phyloP scores from a whole-genome alignment of 1,140 invertebrate genomes.

The Nasonia longicornis region DNA sequence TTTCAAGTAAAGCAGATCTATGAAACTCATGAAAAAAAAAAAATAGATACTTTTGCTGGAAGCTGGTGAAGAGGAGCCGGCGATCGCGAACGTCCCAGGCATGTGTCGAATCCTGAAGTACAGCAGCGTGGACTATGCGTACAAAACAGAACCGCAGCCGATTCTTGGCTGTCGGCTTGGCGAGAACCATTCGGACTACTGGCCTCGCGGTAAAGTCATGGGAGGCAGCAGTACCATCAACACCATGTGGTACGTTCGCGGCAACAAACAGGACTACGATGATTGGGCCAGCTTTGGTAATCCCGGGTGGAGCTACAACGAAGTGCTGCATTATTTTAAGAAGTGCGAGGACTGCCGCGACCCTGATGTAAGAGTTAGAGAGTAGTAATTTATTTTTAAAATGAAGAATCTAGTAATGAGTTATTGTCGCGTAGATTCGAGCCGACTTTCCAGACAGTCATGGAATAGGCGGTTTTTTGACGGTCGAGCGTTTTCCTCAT shows the following conservation, averaged over 20 bases:
- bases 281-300: constrained; percentile 70
- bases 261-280: constrained; percentile 66
- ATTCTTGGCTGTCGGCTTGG: background rate
- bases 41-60: constrained; percentile 27
- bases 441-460: background rate
- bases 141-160: constrained; percentile 17
- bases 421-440: too few species aligned
- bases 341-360: constrained; percentile 63
- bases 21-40: too few species aligned
- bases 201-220: constrained; percentile 60
- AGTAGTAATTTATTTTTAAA: too few species aligned
- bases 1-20: background rate
- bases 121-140: constrained; percentile 16
- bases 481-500: constrained; percentile 9
- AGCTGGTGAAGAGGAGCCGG: constrained; percentile 36
- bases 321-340: constrained; percentile 70
- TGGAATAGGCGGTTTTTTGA: background rate
- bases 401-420: too few species aligned
- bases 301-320: constrained; percentile 73
- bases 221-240: constrained; percentile 74
- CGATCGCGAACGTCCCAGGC: constrained; percentile 8
- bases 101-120: constrained; percentile 41
- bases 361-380: background rate
- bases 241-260: constrained; percentile 74
- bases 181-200: background rate